These are phyloP conservation scores for Escarpia spicata DNA, from an alignment of 2,888 invertebrate species.

Conservation along the genomic window DNA sequence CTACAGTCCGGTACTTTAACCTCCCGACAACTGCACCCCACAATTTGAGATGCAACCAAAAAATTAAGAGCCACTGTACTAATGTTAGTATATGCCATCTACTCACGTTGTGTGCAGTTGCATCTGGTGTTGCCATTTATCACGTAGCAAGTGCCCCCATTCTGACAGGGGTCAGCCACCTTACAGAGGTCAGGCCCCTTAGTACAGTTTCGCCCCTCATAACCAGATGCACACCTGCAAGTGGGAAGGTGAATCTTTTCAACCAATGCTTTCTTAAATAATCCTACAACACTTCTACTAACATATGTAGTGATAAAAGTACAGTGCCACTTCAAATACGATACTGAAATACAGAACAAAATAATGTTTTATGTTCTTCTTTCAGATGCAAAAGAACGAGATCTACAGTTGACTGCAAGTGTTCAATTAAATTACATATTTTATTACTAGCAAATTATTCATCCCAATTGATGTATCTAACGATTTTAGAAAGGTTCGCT, in stretches of 20 bases:
- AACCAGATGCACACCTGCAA: background rate
- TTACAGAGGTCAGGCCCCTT: background rate
- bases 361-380: background rate
- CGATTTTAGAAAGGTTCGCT: background rate
- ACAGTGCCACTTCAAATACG: no score
- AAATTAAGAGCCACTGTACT: background rate
- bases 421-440: background rate
- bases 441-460: background rate
- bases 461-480: background rate
- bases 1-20: no score
- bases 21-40: no score
- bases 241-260: background rate
- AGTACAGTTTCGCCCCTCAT: background rate
- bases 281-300: background rate
- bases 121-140: background rate
- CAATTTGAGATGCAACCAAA: no score
- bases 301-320: background rate
- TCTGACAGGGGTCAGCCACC: background rate
- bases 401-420: background rate
- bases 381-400: background rate
- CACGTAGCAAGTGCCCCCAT: background rate
- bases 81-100: background rate
- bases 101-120: background rate
- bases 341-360: no score
- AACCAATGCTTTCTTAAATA: background rate